phyloP scores from a whole-genome alignment of 2,888 invertebrate genomes.

The Stratiomys singularior region DNA sequence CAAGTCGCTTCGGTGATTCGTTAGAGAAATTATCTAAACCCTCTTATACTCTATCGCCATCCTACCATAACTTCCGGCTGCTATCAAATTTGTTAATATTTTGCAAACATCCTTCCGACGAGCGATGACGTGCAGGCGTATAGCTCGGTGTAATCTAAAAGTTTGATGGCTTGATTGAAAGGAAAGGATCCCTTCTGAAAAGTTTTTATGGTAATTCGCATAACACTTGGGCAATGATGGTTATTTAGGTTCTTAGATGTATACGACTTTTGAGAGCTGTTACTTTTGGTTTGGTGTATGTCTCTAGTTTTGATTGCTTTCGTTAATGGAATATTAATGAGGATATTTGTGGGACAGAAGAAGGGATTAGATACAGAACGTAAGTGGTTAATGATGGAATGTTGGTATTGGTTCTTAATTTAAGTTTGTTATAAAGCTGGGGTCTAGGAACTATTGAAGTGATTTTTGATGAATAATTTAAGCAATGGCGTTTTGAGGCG shows the following conservation, averaged over 20 bases:
- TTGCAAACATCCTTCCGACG: no score
- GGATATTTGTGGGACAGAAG: background rate
- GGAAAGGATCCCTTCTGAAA: background rate
- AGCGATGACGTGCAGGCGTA: background rate
- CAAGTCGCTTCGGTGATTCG: background rate
- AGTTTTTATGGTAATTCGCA: slow-evolving; percentile 27
- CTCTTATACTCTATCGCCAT: no score
- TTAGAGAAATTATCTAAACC: no score
- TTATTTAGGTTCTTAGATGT: background rate
- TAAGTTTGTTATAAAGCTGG: no score
- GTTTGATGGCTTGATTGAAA: slow-evolving; percentile 21
- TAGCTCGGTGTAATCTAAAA: background rate
- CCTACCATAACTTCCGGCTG: background rate
- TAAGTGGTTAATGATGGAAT: no score
- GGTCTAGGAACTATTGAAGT: no score
- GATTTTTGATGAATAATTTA: no score
- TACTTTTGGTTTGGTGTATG: no score
- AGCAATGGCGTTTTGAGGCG: no score
- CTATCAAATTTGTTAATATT: no score
- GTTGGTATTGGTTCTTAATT: no score
- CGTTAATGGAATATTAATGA: slow-evolving; percentile 34
- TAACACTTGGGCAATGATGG: background rate
- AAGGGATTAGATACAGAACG: no score
- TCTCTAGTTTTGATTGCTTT: slow-evolving; percentile 25
- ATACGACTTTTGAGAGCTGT: background rate